phyloP scores from a whole-genome alignment of 2,888 invertebrate genomes.

The Mimumesa dahlbomi region DNA sequence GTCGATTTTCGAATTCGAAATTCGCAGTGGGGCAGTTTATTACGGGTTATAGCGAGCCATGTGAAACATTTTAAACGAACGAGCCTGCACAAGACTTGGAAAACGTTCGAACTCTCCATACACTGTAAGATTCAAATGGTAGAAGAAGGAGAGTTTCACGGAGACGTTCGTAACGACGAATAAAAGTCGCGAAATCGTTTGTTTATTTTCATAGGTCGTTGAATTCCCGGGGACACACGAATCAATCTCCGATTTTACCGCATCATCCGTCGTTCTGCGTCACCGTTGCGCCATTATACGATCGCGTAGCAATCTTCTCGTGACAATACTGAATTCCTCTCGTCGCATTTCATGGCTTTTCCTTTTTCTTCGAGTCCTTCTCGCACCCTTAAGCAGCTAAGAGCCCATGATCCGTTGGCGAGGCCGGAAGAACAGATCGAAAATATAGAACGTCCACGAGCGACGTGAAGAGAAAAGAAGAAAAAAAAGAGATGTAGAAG shows the following conservation, averaged over 20 bases:
- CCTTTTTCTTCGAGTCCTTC: constrained; percentile 36
- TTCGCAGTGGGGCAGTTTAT: constrained; percentile 55
- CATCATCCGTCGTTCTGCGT: constrained; percentile 33
- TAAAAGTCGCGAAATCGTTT: neutral
- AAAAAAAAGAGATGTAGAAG: constrained; percentile 13
- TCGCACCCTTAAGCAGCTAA: constrained; percentile 73
- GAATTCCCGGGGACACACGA: neutral
- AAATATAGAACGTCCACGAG: constrained; percentile 48
- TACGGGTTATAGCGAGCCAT: constrained; percentile 41
- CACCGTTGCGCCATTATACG: constrained; percentile 41
- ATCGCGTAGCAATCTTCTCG: constrained; percentile 13
- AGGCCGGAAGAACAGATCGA: constrained; percentile 63
- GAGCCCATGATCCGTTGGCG: constrained; percentile 67
- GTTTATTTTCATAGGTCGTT: neutral
- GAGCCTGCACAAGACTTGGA: no score
- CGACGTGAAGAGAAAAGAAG: constrained; percentile 21
- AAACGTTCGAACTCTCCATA: neutral
- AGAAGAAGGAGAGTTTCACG: no score
- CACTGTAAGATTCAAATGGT: no score
- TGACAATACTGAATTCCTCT: constrained; percentile 41
- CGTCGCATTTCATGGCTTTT: constrained; percentile 23
- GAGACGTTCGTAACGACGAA: no score
- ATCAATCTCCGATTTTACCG: constrained; percentile 29
- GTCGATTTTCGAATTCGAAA: constrained; percentile 69
- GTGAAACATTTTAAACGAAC: constrained; percentile 33